These are phyloP conservation scores for Ptyas mucosa DNA, from an alignment of 2,113 vertebrate genomes.

Conservation along the genomic window DNA sequence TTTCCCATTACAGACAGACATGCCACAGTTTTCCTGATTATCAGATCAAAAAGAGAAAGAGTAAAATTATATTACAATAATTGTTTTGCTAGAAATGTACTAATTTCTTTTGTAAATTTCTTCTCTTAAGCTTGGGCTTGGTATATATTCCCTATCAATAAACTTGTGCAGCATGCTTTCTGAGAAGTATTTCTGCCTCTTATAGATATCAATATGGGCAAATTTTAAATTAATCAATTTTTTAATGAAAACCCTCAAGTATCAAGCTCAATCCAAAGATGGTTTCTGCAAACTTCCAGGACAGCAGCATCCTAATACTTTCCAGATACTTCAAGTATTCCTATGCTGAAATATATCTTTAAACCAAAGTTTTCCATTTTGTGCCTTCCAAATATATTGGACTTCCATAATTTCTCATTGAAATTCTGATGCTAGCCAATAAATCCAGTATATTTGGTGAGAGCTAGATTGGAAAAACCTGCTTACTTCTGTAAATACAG, in stretches of 20 bases:
- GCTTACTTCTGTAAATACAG: background rate
- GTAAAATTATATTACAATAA: background rate
- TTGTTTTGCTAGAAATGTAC: background rate
- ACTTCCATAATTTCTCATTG: background rate
- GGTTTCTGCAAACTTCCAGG: background rate
- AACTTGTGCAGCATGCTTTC: background rate
- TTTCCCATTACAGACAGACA: slow-evolving; percentile 98
- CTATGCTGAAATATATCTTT: background rate
- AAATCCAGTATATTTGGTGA: background rate
- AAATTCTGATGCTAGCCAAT: background rate
- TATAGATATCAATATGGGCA: background rate
- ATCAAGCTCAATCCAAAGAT: background rate
- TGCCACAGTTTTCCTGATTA: slow-evolving; percentile 94
- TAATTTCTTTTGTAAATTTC: background rate
- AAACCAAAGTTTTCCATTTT: background rate
- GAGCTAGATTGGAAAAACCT: background rate
- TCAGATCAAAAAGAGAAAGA: slow-evolving; percentile 53
- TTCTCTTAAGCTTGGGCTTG: background rate
- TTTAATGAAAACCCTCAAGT: background rate
- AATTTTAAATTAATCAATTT: background rate
- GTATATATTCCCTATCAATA: background rate
- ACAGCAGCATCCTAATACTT: slow-evolving; percentile 15
- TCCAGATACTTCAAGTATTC: background rate
- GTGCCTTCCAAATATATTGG: background rate
- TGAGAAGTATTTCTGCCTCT: background rate